Evolutionary conservation across 2,888 invertebrate species (phyloP).

Genomic region (Drosophila suboccidentalis): DNA sequence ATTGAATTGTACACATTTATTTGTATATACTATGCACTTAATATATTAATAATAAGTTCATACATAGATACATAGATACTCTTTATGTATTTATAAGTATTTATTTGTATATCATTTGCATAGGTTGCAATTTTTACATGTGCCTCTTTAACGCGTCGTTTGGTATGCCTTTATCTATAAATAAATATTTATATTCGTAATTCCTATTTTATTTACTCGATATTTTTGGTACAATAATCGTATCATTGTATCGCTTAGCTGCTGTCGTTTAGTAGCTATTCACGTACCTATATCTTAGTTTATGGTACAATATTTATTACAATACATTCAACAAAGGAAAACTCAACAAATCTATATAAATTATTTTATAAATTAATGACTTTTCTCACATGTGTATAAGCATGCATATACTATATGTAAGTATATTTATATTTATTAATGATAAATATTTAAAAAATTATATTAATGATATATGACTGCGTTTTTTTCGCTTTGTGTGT

Average conservation of each 20-base stretch:
- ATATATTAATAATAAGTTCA: conserved; percentile 46
- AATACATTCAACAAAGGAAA: conserved; percentile 47
- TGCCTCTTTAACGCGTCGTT: conserved; percentile 47
- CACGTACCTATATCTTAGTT: conserved; percentile 45
- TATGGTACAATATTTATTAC: conserved; percentile 61
- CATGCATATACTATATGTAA: conserved; percentile 47
- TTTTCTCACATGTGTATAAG: conserved; percentile 62
- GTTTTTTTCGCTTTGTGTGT: conserved; percentile 8
- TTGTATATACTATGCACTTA: conserved; percentile 54
- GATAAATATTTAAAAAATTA: conserved; percentile 37
- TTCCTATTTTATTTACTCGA: conserved; percentile 28
- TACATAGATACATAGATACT: conserved; percentile 47
- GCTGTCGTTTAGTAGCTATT: conserved; percentile 42
- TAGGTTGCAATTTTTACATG: conserved; percentile 61
- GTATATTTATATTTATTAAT: conserved; percentile 26
- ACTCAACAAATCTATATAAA: conserved; percentile 50
- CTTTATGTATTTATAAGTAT: conserved; percentile 34
- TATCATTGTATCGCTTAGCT: conserved; percentile 40
- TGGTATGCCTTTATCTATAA: conserved; percentile 79
- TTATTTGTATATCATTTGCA: conserved; percentile 51
- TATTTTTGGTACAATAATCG: conserved; percentile 45
- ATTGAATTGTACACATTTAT: conserved; percentile 55
- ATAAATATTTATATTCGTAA: conserved; percentile 59
- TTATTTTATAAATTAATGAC: conserved; percentile 46
- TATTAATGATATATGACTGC: conserved; percentile 30